These are phyloP conservation scores for Dascyllus trimaculatus DNA, from an alignment of 2,113 vertebrate species.

Conservation along the genomic window DNA sequence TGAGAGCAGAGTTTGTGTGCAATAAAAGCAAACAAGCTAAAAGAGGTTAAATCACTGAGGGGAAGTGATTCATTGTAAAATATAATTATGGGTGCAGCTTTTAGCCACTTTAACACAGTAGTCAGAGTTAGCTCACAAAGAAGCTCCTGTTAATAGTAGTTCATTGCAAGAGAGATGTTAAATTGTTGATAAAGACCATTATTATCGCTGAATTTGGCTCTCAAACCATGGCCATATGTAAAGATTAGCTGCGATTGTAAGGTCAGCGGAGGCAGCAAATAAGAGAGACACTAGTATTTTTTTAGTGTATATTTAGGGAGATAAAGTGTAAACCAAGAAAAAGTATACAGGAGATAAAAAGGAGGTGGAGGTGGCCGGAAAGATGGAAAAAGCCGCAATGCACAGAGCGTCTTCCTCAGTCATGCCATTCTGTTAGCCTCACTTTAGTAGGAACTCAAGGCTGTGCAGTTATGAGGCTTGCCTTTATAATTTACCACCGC, in stretches of 20 bases:
- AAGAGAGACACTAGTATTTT: neutral
- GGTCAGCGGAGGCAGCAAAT: neutral
- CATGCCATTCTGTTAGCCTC: slow-evolving; percentile 51
- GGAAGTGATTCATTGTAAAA: neutral
- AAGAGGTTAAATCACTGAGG: neutral
- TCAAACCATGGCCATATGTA: neutral
- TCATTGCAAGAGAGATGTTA: neutral
- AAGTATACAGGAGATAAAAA: slow-evolving; percentile 21
- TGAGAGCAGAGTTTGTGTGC: slow-evolving; percentile 5
- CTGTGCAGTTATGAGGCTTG: slow-evolving; percentile 53
- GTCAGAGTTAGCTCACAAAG: neutral
- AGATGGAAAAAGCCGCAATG: slow-evolving; percentile 36
- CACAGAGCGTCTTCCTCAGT: slow-evolving; percentile 24
- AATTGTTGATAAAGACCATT: neutral
- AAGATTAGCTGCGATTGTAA: neutral
- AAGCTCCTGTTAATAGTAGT: neutral
- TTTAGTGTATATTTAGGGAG: neutral
- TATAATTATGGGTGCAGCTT: neutral
- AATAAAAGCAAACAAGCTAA: neutral
- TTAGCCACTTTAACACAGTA: neutral
- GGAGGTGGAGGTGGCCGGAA: slow-evolving; percentile 2
- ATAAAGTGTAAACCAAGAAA: neutral
- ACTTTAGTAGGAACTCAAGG: slow-evolving; percentile 62
- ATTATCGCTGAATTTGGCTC: neutral
- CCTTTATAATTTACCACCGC: slow-evolving; percentile 68